Conservation (phyloP, 2,113 vertebrate genomes). For the Crotalus viridis region DNA sequence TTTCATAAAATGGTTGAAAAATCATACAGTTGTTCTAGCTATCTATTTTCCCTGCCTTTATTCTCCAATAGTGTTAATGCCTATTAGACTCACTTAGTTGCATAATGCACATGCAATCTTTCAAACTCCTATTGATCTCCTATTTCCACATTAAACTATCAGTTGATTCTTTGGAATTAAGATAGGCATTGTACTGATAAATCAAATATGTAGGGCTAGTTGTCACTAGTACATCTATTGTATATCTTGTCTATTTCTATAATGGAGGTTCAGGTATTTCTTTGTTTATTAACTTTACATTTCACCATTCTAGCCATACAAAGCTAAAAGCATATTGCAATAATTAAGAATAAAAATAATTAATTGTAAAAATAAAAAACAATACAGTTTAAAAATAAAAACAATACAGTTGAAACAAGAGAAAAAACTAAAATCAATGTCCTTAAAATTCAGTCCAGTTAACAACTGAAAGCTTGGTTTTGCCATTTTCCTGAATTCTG, state of each 20-base stretch:
- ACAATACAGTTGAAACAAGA: neutral
- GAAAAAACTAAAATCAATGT: neutral
- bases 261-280: neutral
- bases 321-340: neutral
- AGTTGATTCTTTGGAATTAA: neutral
- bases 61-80: neutral
- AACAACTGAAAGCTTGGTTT: neutral
- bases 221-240: neutral
- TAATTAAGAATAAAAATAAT: neutral
- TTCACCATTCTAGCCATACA: neutral
- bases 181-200: neutral
- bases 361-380: neutral
- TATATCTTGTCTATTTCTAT: neutral
- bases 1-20: neutral
- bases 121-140: neutral
- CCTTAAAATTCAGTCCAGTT: neutral
- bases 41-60: neutral
- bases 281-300: neutral
- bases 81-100: neutral
- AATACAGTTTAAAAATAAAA: neutral
- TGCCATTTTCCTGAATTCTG: neutral
- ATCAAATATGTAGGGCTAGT: neutral
- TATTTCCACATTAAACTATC: neutral
- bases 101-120: neutral
- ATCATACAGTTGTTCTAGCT: neutral